A percentile compares a stretch with the other conserved stretches of the same genome.
Evolutionary conservation across 2,888 invertebrate genomes (phyloP).

Genomic region (Endotricha flammealis): DNA sequence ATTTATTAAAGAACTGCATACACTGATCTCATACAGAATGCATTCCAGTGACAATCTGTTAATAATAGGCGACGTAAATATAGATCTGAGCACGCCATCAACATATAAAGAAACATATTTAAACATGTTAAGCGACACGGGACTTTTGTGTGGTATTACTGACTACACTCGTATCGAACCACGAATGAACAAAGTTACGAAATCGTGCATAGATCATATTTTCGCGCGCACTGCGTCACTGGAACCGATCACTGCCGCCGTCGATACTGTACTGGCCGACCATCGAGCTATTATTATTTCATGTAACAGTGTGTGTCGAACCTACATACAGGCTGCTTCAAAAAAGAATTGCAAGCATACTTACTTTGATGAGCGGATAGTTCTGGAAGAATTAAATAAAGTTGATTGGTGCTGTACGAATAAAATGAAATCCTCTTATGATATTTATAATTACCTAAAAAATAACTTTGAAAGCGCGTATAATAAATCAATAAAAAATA

Average conservation of each 20-base stretch:
- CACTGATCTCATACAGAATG: too few species aligned
- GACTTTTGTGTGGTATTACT: conserved; percentile 16
- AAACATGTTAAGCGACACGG: conserved; percentile 11
- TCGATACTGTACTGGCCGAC: conserved; percentile 9
- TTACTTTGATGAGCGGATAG: neutral
- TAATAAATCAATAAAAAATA: too few species aligned
- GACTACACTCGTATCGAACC: conserved; percentile 16
- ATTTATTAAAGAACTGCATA: neutral
- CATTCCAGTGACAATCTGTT: neutral
- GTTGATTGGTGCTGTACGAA: neutral
- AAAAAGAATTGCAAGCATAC: neutral
- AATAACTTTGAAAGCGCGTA: too few species aligned
- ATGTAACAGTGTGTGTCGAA: neutral
- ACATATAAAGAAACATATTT: conserved; percentile 8
- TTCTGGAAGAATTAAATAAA: neutral
- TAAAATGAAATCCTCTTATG: neutral
- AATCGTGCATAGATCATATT: conserved; percentile 15
- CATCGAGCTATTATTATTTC: neutral
- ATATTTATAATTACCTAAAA: neutral
- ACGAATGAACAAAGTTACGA: conserved; percentile 6
- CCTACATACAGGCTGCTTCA: neutral
- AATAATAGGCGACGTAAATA: conserved; percentile 10
- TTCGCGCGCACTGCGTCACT: conserved; percentile 10
- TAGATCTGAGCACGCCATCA: conserved; percentile 5
- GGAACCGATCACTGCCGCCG: conserved; percentile 12